Evolutionary conservation across 2,797 vertebrate genomes (phyloP), one percentile per base, ranked within the genome.

Genomic region (Enteromius mattozi): DNA sequence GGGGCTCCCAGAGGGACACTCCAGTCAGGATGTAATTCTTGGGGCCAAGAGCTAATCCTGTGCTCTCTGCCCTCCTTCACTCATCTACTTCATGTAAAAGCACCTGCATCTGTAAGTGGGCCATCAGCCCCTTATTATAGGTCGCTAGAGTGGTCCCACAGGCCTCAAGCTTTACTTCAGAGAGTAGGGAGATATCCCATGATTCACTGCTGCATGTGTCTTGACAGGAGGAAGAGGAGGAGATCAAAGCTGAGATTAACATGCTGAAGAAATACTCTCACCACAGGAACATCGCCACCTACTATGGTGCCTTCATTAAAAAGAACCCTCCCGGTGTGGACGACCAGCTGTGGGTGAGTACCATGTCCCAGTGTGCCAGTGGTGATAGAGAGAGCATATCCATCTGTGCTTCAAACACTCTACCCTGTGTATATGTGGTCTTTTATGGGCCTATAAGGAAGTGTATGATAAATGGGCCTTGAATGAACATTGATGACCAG

Each of bases 211-310:
- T 66, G 24, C 17, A 68, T 81, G 8, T 30, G 37, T 78, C 40
- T 54, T 19, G 16, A 70, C 86, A 88, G 87, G 71, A 84, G 19
- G 74, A 74, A 78, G 79, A 87, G 65, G 87, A 89, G 5, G 89
- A 87, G 92, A 98, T 99, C 91, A 99, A 98, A 92, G 96, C 96
- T 49, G 98, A 99, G 94, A 98, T 99, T 89, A 99, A 98, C 91
- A 99, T 99, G 97, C 94, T 99, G 91, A 99, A 98, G 93, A 98
- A 98, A 88, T 99, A 99, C 92, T 99, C 98, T 82, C 97, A 98
- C 93, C 97, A 99, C 91, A 95, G 97, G 82, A 99, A 99, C 94
- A 98, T 99, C 6, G 98, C 97, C 91, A 98, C 97, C 0, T 99
- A 97, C 93, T 98, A 98, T 86, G 98, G 97, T 88, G 97, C 97